Evolutionary conservation across 2,113 vertebrate species (phyloP), one percentile per base, ranked within the genome.

Genomic region (Dipodomys merriami): DNA sequence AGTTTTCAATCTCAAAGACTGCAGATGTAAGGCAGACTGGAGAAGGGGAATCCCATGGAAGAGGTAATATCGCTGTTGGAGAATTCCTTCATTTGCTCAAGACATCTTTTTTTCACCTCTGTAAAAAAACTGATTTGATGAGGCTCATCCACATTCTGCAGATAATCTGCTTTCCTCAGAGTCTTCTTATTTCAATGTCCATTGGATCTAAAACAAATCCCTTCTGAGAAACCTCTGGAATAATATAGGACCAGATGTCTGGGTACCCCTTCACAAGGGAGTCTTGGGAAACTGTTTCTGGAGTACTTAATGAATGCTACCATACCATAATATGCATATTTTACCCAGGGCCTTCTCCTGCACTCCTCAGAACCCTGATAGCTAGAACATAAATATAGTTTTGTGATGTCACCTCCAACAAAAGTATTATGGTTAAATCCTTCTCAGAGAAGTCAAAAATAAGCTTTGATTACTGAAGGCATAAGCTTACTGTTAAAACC

Each of bases 361-460:
- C 1, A 19, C 33, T 39, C n/a, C 12, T 62, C 60, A 19, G 60
- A 6, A 62, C 60, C 30, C 5, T 83, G 6, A 44, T 15, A 80
- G 25, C 1, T 60, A 65, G 44, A 90, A 30, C 65, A 89, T 86
- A 83, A 83, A 91, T 93, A 76, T 9, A 80, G 33, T 77, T 93
- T 10, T 22, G 9, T 64, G 46, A 68, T 67, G 2, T 76, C 20
- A 80, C 22, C 69, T 72, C 83, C 46, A 68, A 62, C 76, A 85
- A 95, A 92, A 69, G 67, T 4, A 67, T 74, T 73, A 68, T 78
- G 33, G 15, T 64, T 85, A 68, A 62, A 83, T 68, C 30, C 33
- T 83, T 91, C 86, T 19, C 67, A 68, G 44, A 92, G 67, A 77
- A 86, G 10, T 68, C 68, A 96, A 53, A 94, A 94, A 81, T 83